These are phyloP conservation scores for Acomys russatus DNA, from an alignment of 2,797 vertebrate species.

Conservation along the genomic window DNA sequence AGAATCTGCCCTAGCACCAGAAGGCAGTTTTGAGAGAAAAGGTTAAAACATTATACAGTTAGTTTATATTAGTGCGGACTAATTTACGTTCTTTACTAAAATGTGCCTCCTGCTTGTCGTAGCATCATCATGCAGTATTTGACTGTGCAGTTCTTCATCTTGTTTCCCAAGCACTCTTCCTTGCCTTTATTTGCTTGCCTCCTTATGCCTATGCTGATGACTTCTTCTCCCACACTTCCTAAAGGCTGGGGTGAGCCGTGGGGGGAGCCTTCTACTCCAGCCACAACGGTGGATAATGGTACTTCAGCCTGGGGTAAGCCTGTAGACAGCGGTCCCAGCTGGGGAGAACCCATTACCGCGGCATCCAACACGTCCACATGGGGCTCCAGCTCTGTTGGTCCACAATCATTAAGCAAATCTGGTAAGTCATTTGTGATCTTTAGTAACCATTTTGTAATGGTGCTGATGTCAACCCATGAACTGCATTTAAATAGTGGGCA, in stretches of 20 bases:
- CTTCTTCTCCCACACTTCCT: conserved; percentile 77
- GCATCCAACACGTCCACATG: conserved; percentile 91
- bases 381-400: conserved; percentile 91
- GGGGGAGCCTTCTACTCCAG: conserved; percentile 92
- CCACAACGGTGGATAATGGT: conserved; percentile 96
- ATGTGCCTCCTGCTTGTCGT: neutral
- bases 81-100: conserved; percentile 30
- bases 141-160: conserved; percentile 37
- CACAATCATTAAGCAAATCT: conserved; percentile 93
- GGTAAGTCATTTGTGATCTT: conserved; percentile 89
- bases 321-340: conserved; percentile 92
- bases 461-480: neutral
- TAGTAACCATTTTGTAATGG: neutral
- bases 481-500: neutral
- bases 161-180: conserved; percentile 39
- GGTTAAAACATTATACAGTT: neutral
- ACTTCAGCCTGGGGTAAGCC: conserved; percentile 98
- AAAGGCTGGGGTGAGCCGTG: conserved; percentile 96
- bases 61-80: conserved; percentile 28
- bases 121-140: conserved; percentile 6
- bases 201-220: conserved; percentile 68
- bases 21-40: conserved; percentile 54
- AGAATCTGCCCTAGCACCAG: conserved; percentile 20
- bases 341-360: conserved; percentile 92
- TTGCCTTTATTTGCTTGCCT: neutral